Percentiles rank a stretch among this genome's conserved stretches.
Evolutionary conservation across 1,140 invertebrate species (phyloP).

Genomic region (Temnothorax nylanderi): DNA sequence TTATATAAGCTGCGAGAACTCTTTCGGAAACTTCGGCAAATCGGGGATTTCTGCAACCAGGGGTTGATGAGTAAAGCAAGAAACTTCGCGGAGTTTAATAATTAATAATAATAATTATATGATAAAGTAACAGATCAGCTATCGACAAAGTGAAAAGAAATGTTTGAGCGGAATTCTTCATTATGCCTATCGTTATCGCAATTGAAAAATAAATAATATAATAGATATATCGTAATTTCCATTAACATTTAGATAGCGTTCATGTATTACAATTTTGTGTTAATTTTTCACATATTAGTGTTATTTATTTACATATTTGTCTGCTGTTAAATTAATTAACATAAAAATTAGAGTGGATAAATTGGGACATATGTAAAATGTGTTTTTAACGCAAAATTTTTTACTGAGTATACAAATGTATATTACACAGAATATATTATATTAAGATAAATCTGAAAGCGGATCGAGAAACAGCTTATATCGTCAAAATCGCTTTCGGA

Average conservation of each 20-base stretch:
- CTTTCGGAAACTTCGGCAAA: constrained; percentile 43
- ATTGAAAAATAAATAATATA: neutral
- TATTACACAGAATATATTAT: neutral
- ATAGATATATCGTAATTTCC: neutral
- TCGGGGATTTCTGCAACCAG: neutral
- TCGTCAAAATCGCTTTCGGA: constrained; percentile 75
- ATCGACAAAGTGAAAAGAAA: neutral
- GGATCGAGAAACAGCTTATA: constrained; percentile 59
- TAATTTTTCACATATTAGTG: no score
- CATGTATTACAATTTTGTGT: no score
- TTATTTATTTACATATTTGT: no score
- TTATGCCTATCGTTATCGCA: neutral
- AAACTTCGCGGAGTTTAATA: constrained; percentile 23
- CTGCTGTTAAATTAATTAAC: no score
- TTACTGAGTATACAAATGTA: neutral
- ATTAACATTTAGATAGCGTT: neutral
- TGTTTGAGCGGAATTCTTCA: neutral
- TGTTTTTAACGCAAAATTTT: no score
- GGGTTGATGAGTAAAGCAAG: constrained; percentile 35
- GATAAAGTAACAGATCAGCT: neutral
- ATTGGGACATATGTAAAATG: no score
- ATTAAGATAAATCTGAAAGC: neutral
- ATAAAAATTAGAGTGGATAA: no score
- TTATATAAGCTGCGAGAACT: constrained; percentile 64
- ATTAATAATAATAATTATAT: constrained; percentile 36